Conservation (phyloP, 2,797 vertebrate species). For the Parotocinclus haroldoi region DNA sequence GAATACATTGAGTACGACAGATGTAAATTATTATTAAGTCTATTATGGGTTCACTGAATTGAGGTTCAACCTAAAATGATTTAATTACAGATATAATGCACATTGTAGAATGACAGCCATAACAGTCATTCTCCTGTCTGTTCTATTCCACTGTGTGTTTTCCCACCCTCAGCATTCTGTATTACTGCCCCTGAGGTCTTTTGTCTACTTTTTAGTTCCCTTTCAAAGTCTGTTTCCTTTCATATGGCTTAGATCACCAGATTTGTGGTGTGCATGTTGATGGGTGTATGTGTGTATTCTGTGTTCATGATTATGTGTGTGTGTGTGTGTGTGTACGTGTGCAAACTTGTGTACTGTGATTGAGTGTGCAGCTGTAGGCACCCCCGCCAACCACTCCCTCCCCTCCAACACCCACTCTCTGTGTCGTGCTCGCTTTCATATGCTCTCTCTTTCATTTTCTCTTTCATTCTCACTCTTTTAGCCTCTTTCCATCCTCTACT, state of each 20-base stretch:
- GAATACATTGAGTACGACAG: no score
- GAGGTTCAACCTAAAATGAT: conserved; percentile 7
- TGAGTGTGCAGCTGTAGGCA: conserved; percentile 78
- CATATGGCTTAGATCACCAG: conserved; percentile 69
- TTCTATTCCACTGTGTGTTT: conserved; percentile 31
- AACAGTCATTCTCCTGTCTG: conserved; percentile 53
- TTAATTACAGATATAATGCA: neutral
- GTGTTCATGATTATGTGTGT: conserved; percentile 54
- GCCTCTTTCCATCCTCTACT: conserved; percentile 46
- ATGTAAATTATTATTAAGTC: neutral
- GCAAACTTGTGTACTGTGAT: conserved; percentile 65
- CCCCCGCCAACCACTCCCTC: conserved; percentile 47
- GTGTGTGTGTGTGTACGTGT: conserved; percentile 66
- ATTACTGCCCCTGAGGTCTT: conserved; percentile 55
- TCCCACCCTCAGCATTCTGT: conserved; percentile 57
- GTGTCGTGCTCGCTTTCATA: conserved; percentile 49
- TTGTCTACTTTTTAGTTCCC: conserved; percentile 63
- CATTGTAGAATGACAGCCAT: conserved; percentile 9
- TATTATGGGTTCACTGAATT: conserved; percentile 4
- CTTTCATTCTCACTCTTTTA: conserved; percentile 68
- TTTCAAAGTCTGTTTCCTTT: conserved; percentile 66
- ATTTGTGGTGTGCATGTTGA: conserved; percentile 44
- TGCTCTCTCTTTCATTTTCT: conserved; percentile 73
- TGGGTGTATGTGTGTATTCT: conserved; percentile 37
- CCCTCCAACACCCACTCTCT: conserved; percentile 47